Conservation (phyloP, 2,888 invertebrate species). For the Leptogaster cylindrica region DNA sequence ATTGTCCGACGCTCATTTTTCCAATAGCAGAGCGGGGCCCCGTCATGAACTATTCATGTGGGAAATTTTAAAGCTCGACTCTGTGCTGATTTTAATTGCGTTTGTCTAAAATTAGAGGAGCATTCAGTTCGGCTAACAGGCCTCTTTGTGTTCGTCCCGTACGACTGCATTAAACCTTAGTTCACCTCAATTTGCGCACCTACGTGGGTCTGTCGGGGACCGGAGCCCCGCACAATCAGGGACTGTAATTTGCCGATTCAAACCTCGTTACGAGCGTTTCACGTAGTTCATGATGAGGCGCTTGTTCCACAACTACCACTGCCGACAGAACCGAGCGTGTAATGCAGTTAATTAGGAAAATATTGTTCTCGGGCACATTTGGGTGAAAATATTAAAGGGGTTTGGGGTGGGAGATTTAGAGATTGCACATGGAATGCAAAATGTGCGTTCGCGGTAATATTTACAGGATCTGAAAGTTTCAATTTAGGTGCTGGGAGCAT, state of each 20-base stretch:
- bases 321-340: conserved; percentile 47
- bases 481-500: conserved; percentile 36
- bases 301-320: conserved; percentile 49
- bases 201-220: conserved; percentile 44
- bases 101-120: conserved; percentile 47
- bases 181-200: conserved; percentile 48
- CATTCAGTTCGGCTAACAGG: conserved; percentile 44
- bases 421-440: conserved; percentile 4
- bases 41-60: conserved; percentile 35
- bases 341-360: conserved; percentile 53
- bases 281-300: conserved; percentile 52
- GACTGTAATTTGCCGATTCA: conserved; percentile 54
- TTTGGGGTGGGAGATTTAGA: background rate
- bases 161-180: conserved; percentile 46
- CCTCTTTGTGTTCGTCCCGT: conserved; percentile 42
- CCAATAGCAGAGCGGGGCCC: background rate
- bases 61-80: conserved; percentile 37
- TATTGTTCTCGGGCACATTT: conserved; percentile 51
- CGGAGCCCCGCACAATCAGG: conserved; percentile 50
- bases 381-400: conserved; percentile 22
- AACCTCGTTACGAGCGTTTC: conserved; percentile 54
- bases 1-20: conserved; percentile 17
- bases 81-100: conserved; percentile 47
- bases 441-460: conserved; percentile 22
- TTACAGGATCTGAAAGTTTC: conserved; percentile 3